phyloP scores from a whole-genome alignment of 2,113 vertebrate species.

The Oophaga pumilio region DNA sequence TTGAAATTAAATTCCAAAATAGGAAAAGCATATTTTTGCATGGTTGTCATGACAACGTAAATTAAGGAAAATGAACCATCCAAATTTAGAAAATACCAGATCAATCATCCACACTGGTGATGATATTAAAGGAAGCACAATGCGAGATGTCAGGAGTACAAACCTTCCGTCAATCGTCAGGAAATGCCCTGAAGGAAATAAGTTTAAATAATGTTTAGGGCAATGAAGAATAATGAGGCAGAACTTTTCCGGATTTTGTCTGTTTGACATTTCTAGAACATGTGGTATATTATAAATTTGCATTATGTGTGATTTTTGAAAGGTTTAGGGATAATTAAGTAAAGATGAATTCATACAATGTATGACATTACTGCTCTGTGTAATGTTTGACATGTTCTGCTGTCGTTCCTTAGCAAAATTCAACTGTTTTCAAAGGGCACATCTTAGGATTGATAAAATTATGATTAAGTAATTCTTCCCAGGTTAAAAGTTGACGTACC shows the following conservation, averaged over 20 bases:
- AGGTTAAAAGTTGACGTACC: slow-evolving; percentile 12
- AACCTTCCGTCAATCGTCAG: slow-evolving; percentile 30
- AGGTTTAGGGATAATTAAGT: slow-evolving; percentile 37
- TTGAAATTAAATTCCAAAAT: slow-evolving; percentile 10
- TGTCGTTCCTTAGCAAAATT: slow-evolving; percentile 1
- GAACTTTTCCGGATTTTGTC: slow-evolving; percentile 36
- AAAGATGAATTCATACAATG: slow-evolving; percentile 2
- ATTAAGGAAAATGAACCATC: not conserved
- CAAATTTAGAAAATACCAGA: slow-evolving; percentile 21
- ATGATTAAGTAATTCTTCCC: slow-evolving; percentile 6
- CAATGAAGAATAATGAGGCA: slow-evolving; percentile 36
- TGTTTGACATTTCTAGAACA: slow-evolving; percentile 43
- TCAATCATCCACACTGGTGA: slow-evolving; percentile 18
- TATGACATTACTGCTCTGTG: slow-evolving; percentile 43
- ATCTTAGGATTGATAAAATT: not conserved
- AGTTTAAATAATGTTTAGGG: slow-evolving; percentile 31
- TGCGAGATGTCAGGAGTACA: slow-evolving; percentile 23
- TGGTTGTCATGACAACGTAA: slow-evolving; percentile 11
- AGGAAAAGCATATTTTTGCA: not conserved
- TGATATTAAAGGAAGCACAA: slow-evolving; percentile 5
- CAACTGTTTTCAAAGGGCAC: slow-evolving; percentile 32
- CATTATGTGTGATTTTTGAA: slow-evolving; percentile 43
- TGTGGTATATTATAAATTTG: slow-evolving; percentile 15
- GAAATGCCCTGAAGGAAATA: slow-evolving; percentile 39
- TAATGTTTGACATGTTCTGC: slow-evolving; percentile 34